Base-by-base conservation (phyloP, 2,888 invertebrate genomes). In the Scrobipalpa atriplicella region DNA sequence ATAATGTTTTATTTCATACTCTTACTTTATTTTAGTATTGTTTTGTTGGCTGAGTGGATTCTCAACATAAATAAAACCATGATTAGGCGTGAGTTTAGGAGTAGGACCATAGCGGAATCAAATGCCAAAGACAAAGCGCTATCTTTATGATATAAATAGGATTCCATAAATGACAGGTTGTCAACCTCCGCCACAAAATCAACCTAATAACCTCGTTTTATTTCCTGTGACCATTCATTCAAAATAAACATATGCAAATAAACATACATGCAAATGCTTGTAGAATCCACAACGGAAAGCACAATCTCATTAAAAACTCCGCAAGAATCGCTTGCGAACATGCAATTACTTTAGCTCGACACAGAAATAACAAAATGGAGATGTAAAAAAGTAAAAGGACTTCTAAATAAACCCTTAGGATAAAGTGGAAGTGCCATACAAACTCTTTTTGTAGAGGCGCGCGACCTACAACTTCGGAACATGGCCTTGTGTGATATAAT, bases 311-410 rank as follows among this genome's bases (percentile, higher is more conserved):
- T 65, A 62, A 56, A 18, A 41, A 43, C 11, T 52, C 41, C 47
- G 18, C 19, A 66, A 64, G 64, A 67, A 69, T 69, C 51, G 65
- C 65, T 64, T 54, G 67, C 64, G 52, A 64, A 69, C 68, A 68
- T 68, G 62, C 68, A 71, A 69, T 68, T 69, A 67, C 67, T 69
- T 71, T 68, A 38, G 47, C 66, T 63, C 39, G 54, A 63, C 65
- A 67, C 62, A 62, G 65, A 63, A 62, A 67, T 67, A 66, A 67
- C 69, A 65, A 66, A 66, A 71, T 64, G 65, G 64, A 19, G 52
- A 52, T 52, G 52, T 21, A 52, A 52, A 52, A 69, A 66, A 56
- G 67, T 65, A 67, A 36, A 67, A 66, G 64, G 64, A 66, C 47
- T 58, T 47, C 52, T 63, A 67, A 71, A 64, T 61, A 64, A 68